Base-by-base conservation (phyloP, 2,113 vertebrate genomes). In the Lepus americanus region DNA sequence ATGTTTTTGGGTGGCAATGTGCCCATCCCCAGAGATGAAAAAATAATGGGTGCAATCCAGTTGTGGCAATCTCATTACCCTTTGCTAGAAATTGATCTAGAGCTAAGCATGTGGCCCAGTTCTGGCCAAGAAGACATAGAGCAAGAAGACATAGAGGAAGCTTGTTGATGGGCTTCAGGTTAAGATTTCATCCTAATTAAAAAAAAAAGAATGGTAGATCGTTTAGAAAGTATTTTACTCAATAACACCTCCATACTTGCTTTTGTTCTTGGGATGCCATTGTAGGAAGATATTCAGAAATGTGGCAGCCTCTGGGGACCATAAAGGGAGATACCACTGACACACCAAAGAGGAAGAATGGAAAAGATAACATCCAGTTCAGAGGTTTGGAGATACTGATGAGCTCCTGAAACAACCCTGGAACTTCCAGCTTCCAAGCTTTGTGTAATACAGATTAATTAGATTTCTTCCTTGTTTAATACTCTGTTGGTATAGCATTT, bases 391-490 rank as follows among this genome's bases (percentile, higher is more conserved):
- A 25, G 49, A 83, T 76, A 19, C 59, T 63, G 31, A 14, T 94
- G 84, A 93, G 17, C 29, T 67, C 80, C 2, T 87, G 63, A 94
- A 83, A 94, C 74, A 73, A 70, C 36, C 59, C 49, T 87, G 53
- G 36, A 89, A 92, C 53, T 87, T 19, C 9, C n/a, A 83, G 72
- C 14, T 87, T 90, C 33, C 39, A 83, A 95, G 14, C 2, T 72
- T 92, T 76, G 23, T 70, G 59, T 67, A 39, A 76, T 55, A 23
- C 44, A 55, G 10, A 87, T 73, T 81, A 73, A 95, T 86, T 89
- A 87, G 94, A 93, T 91, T 25, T 93, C 29, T 82, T 49, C 53
- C 69, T 92, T 72, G 49, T 89, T 95, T 69, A 87, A 55, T 90
- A 66, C 20, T 92, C 89, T 95, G 8, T 66, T 83, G 84, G 33